Percentiles rank a stretch among this genome's conserved stretches.
Evolutionary conservation across 2,797 vertebrate genomes (phyloP).

Genomic region (Scyliorhinus canicula): DNA sequence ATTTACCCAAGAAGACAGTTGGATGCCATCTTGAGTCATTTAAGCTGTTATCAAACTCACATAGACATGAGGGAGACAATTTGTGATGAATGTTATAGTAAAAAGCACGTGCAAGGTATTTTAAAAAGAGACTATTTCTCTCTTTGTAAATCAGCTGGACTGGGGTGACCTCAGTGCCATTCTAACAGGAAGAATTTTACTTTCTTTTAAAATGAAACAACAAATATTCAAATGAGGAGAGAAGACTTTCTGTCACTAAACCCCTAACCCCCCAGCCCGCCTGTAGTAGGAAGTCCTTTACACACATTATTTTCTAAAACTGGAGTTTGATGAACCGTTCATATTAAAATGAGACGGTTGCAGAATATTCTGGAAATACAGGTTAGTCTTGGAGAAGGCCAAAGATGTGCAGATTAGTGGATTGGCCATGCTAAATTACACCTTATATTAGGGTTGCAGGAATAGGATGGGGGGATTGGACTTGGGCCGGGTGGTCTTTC

Average conservation of each 20-base stretch:
- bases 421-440: too few species aligned
- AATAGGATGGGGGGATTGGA: too few species aligned
- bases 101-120: background rate
- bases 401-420: too few species aligned
- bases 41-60: conserved; percentile 30
- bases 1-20: background rate
- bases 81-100: background rate
- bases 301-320: background rate
- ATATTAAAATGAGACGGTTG: background rate
- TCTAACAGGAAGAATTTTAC: background rate
- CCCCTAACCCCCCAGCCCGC: too few species aligned
- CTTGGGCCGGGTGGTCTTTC: too few species aligned
- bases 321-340: background rate
- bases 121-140: background rate
- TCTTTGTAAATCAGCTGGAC: background rate
- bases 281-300: background rate
- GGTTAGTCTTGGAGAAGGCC: background rate
- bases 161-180: background rate
- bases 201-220: background rate
- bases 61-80: background rate
- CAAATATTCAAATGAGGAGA: background rate
- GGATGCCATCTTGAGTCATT: conserved; percentile 33
- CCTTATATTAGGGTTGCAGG: too few species aligned
- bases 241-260: background rate
- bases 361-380: background rate